Percentiles rank a stretch among this genome's conserved stretches.
Conservation (phyloP, 2,113 vertebrate species). For the Aepyceros melampus region DNA sequence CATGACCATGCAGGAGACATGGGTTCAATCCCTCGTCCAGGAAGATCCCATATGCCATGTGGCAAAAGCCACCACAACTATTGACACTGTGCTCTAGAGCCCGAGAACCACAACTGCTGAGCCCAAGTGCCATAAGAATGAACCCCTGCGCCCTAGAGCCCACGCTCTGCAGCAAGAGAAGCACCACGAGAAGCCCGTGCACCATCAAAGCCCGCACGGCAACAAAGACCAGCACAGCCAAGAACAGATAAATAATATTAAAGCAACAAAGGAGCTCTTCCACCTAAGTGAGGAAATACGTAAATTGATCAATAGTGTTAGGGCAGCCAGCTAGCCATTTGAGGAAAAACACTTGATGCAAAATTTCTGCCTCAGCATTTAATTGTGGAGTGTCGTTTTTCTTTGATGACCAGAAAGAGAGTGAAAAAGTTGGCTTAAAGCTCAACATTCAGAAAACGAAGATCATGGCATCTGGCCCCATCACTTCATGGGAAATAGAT, state of each 20-base stretch:
- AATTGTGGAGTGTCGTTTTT: too few relatives aligned
- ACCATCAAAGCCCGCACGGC: background rate
- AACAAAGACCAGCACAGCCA: background rate
- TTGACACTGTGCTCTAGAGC: background rate
- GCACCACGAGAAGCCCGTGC: accelerated
- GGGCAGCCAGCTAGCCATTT: background rate
- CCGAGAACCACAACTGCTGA: background rate
- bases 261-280: too few relatives aligned
- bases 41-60: background rate
- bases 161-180: background rate
- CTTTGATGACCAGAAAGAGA: too few relatives aligned
- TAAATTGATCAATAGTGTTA: background rate
- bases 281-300: background rate
- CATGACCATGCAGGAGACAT: background rate
- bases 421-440: too few relatives aligned
- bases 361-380: background rate
- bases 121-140: background rate
- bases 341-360: too few relatives aligned
- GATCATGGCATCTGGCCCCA: too few relatives aligned
- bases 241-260: accelerated
- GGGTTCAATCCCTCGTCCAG: accelerated
- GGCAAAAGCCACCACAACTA: background rate
- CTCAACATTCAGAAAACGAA: too few relatives aligned
- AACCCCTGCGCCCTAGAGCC: background rate
- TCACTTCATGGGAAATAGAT: too few relatives aligned